Percentiles rank a stretch among this genome's conserved stretches.
Conservation (phyloP, 2,113 vertebrate species). For the Vanacampus margaritifer region DNA sequence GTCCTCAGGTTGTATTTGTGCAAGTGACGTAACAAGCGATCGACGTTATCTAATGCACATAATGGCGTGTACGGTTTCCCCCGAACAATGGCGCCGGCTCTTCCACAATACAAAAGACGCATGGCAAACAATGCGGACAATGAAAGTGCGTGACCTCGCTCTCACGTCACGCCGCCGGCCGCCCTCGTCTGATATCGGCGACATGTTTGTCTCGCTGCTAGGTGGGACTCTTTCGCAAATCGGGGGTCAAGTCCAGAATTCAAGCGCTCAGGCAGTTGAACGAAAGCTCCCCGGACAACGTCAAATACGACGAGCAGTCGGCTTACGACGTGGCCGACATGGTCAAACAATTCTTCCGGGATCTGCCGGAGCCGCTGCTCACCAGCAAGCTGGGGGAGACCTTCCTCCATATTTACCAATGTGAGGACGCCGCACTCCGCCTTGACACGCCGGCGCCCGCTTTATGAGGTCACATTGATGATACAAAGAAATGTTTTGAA, state of each 20-base stretch:
- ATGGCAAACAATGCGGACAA: not conserved
- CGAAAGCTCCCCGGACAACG: slow-evolving; percentile 86
- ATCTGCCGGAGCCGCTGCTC: slow-evolving; percentile 92
- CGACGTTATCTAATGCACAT: slow-evolving; percentile 1
- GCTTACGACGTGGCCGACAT: slow-evolving; percentile 97
- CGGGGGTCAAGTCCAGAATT: slow-evolving; percentile 95
- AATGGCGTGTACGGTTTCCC: slow-evolving; percentile 8
- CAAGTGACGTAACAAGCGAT: slow-evolving; percentile 13
- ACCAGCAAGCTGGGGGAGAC: slow-evolving; percentile 95
- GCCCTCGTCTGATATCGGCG: not conserved
- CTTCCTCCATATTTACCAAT: slow-evolving; percentile 96
- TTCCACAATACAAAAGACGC: not conserved
- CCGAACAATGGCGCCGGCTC: slow-evolving; percentile 2
- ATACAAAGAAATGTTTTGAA: not conserved
- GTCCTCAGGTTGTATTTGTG: slow-evolving; percentile 2
- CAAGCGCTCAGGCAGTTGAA: slow-evolving; percentile 93
- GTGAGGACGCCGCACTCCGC: slow-evolving; percentile 69
- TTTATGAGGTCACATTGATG: not conserved
- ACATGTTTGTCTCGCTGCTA: slow-evolving; percentile 43
- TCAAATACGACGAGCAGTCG: slow-evolving; percentile 92
- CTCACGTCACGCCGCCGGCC: not conserved
- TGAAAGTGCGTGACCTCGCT: not conserved
- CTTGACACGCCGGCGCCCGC: not conserved
- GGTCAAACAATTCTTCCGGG: slow-evolving; percentile 98
- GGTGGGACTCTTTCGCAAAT: slow-evolving; percentile 97